These are phyloP conservation scores for Yponomeuta sedellus DNA, from an alignment of 2,888 invertebrate species.

Conservation along the genomic window DNA sequence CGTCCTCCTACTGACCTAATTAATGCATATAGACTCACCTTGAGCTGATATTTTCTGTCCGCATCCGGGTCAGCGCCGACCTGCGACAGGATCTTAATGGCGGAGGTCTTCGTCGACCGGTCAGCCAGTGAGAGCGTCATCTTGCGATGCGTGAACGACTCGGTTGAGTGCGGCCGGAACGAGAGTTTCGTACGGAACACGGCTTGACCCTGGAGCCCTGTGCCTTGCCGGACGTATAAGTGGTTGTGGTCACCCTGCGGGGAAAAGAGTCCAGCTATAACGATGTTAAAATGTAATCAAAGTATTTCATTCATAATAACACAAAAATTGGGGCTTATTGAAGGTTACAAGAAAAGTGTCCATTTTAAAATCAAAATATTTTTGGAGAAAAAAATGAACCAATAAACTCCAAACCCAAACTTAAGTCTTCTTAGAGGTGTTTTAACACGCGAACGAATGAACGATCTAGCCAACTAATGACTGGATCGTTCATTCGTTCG, in stretches of 20 bases:
- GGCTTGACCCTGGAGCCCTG: constrained; percentile 97
- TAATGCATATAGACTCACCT: constrained; percentile 68
- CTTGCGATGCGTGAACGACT: constrained; percentile 95
- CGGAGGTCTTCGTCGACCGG: constrained; percentile 93
- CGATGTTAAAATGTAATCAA: no score
- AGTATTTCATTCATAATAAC: no score
- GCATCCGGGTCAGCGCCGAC: constrained; percentile 96
- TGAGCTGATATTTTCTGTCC: constrained; percentile 91
- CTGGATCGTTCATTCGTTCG: no score
- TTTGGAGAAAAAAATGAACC: no score
- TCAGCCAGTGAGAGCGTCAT: constrained; percentile 99
- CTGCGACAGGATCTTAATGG: constrained; percentile 96
- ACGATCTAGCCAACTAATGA: no score
- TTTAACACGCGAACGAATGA: no score
- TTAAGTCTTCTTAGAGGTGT: no score
- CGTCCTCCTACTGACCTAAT: background rate
- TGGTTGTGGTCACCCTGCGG: constrained; percentile 95
- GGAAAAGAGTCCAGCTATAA: background rate
- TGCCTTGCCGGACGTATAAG: constrained; percentile 97
- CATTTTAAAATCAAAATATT: no score
- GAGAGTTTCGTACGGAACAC: constrained; percentile 97
- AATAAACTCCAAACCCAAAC: no score
- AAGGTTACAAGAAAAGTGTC: no score
- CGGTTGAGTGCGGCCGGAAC: constrained; percentile 98
- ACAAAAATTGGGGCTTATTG: no score